These are phyloP conservation scores for Semaprochilodus insignis DNA, from an alignment of 2,797 vertebrate species.

Conservation along the genomic window DNA sequence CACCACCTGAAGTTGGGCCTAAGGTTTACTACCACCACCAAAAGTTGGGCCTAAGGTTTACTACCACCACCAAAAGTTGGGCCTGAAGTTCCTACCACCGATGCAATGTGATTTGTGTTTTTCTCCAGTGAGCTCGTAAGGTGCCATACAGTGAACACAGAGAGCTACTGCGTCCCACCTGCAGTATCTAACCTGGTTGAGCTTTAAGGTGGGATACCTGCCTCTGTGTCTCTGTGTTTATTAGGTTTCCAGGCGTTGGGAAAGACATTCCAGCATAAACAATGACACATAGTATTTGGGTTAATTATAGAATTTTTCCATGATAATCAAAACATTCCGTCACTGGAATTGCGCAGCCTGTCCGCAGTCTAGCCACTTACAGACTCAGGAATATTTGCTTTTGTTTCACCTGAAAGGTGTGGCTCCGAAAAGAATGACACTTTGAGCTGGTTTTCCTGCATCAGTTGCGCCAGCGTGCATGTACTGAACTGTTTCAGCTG, in stretches of 20 bases:
- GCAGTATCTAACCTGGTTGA: not conserved
- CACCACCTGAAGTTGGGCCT: no score
- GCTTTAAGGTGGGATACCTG: not conserved
- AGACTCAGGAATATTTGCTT: not conserved
- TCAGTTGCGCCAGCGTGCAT: conserved; percentile 15
- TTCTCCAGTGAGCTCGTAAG: no score
- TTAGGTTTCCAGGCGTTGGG: not conserved
- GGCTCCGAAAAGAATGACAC: not conserved
- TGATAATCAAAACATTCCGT: not conserved
- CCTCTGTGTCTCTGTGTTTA: not conserved
- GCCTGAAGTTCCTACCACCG: no score
- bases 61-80: no score
- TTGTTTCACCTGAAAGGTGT: conserved; percentile 4
- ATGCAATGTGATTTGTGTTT: no score
- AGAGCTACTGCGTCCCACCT: no score
- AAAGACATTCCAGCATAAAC: not conserved
- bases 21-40: no score
- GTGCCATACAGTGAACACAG: no score
- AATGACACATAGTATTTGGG: not conserved
- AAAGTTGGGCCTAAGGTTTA: no score
- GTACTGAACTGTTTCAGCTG: conserved; percentile 1
- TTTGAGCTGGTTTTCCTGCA: conserved; percentile 34
- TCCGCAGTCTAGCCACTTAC: not conserved
- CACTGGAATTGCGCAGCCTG: not conserved
- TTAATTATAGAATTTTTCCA: conserved; percentile 2